These are phyloP conservation scores for Panopea generosa DNA, from an alignment of 2,888 invertebrate genomes.

Conservation along the genomic window DNA sequence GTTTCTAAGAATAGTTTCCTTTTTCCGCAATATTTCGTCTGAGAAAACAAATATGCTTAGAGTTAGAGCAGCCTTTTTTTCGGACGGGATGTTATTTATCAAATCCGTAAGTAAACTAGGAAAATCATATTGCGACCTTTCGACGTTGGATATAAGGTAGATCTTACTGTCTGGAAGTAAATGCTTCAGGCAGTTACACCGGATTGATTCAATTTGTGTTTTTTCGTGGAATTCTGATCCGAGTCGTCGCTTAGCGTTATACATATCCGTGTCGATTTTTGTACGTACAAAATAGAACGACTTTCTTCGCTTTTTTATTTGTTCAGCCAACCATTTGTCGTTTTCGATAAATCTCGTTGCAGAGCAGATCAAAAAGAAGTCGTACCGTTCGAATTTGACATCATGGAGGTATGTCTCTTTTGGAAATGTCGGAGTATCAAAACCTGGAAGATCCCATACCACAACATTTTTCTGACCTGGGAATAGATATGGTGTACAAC, in stretches of 20 bases:
- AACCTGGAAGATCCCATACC: slow-evolving; percentile 56
- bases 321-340: slow-evolving; percentile 48
- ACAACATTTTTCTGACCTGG: slow-evolving; percentile 34
- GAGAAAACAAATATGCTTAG: not conserved
- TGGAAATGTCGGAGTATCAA: slow-evolving; percentile 45
- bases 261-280: slow-evolving; percentile 19
- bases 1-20: slow-evolving; percentile 18
- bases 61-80: too few species aligned
- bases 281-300: slow-evolving; percentile 29
- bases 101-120: not conserved
- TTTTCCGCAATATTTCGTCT: slow-evolving; percentile 12
- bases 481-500: slow-evolving; percentile 25
- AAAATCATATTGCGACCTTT: not conserved
- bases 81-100: not conserved
- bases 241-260: not conserved
- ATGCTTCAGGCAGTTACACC: too few species aligned
- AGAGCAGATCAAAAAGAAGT: slow-evolving; percentile 51
- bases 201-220: too few species aligned
- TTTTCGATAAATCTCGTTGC: slow-evolving; percentile 42
- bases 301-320: slow-evolving; percentile 20
- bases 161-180: too few species aligned
- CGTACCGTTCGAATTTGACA: slow-evolving; percentile 31
- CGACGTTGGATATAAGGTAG: not conserved
- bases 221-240: too few species aligned
- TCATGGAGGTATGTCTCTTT: slow-evolving; percentile 21